Evolutionary conservation across 1,140 invertebrate genomes (phyloP).

Genomic region (Drosophila bifasciata): DNA sequence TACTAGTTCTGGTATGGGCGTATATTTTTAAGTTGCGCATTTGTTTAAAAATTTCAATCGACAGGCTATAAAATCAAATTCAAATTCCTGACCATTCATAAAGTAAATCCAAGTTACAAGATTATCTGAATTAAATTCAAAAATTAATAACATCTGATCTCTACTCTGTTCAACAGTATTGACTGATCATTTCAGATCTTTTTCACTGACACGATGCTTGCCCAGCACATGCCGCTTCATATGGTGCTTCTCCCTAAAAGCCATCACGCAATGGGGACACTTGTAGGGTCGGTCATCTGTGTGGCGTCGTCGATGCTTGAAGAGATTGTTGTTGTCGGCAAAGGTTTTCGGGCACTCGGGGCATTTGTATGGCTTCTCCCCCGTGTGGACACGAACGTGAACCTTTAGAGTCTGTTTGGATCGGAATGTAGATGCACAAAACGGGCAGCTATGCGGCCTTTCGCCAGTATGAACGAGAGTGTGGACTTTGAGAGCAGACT

Average conservation of each 20-base stretch:
- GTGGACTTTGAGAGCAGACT: constrained; percentile 16
- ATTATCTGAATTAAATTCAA: no score
- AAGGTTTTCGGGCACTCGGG: constrained; percentile 20
- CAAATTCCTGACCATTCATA: no score
- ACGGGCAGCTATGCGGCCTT: constrained; percentile 12
- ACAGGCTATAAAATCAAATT: no score
- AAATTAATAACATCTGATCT: no score
- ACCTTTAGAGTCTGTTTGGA: constrained; percentile 10
- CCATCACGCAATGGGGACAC: constrained; percentile 10
- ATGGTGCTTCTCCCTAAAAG: constrained; percentile 34
- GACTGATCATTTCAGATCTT: not conserved
- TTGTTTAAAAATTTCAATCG: no score
- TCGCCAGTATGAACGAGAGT: constrained; percentile 4
- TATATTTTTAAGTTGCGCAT: no score
- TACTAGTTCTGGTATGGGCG: no score
- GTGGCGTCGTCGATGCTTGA: constrained; percentile 34
- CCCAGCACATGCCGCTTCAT: constrained; percentile 25
- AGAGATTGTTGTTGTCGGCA: constrained; percentile 27
- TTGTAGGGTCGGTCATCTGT: constrained; percentile 26
- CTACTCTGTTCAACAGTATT: no score
- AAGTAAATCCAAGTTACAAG: no score
- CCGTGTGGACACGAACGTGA: constrained; percentile 24
- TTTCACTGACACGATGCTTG: constrained; percentile 16
- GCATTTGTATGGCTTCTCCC: constrained; percentile 36
- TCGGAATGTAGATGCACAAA: constrained; percentile 18